Evolutionary conservation across 2,797 vertebrate genomes (phyloP), one percentile per base, ranked within the genome.

Genomic region (Muscicapa comitata): DNA sequence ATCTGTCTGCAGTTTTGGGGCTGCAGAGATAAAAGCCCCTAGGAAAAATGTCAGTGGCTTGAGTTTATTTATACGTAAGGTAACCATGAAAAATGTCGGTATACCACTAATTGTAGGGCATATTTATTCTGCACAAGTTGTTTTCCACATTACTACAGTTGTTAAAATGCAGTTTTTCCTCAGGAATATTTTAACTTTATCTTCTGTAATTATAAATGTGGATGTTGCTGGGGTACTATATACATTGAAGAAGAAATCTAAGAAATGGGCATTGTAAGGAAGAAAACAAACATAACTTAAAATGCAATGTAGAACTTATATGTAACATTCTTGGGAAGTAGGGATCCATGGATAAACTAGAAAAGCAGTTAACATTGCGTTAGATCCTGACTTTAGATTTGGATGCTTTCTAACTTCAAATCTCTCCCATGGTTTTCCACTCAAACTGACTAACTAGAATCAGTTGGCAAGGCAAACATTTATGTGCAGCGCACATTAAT

Each of bases 61-160:
- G 75, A 88, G 88, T 96, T 96, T 97, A 97, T 96, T 96, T 97
- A 91, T 96, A 84, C 85, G 91, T 95, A 96, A 96, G 94, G 95
- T 95, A 97, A 96, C 90, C 86, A 91, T 86, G 94, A 98, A 95
- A 96, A 96, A 96, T 80, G 92, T 93, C 15, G 91, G 80, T 45
- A 16, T 61, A 89, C 91, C 88, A 95, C 90, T 97, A 94, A 97
- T 97, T 96, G 94, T 65, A 93, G 95, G 95, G 85, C 78, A 88
- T 96, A 97, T 95, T 97, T 97, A 97, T 96, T 97, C 97, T 96
- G 91, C 96, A 95, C 87, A 95, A 96, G 97, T 97, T 96, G 93
- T 71, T 96, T 95, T 96, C 94, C 97, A 93, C 95, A 94, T 97
- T 95, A 97, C 86, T 68, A 90, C 95, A 96, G 91, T 97, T 75